Evolutionary conservation across 2,797 vertebrate genomes (phyloP).

Genomic region (Tokudaia muenninki): DNA sequence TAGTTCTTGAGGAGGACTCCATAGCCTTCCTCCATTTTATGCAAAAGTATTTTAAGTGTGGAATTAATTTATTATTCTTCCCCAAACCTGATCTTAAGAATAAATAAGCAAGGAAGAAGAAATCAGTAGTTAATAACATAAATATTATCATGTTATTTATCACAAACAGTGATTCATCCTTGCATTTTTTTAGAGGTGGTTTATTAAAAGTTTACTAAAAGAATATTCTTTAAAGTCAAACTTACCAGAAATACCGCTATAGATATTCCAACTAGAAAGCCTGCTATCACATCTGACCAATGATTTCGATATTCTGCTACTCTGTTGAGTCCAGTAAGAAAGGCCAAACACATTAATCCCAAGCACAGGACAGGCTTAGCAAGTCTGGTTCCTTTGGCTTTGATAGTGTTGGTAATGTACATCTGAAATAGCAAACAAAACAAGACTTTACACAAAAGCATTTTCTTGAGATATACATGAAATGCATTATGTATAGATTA

Average conservation of each 20-base stretch:
- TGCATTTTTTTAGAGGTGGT: not conserved
- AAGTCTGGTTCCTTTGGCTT: constrained; percentile 96
- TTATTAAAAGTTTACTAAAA: not conserved
- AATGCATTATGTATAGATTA: not conserved
- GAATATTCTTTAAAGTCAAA: not conserved
- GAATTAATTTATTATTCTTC: not conserved
- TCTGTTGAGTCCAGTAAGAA: constrained; percentile 97
- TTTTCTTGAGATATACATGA: not conserved
- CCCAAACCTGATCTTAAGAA: not conserved
- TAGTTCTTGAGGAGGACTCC: not conserved
- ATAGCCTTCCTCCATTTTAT: not conserved
- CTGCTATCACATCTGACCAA: constrained; percentile 98
- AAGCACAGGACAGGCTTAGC: constrained; percentile 97
- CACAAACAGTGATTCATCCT: not conserved
- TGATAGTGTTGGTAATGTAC: constrained; percentile 97
- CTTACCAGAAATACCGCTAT: constrained; percentile 98
- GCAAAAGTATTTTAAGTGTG: not conserved
- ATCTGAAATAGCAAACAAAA: constrained; percentile 91
- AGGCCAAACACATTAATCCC: constrained; percentile 96
- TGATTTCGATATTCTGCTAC: constrained; percentile 99
- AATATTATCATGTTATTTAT: not conserved
- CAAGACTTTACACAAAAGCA: not conserved
- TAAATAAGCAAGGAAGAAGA: not conserved
- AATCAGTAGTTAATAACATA: not conserved
- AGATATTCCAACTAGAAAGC: constrained; percentile 95